These are phyloP conservation scores for Sebastiscus tertius DNA, from an alignment of 2,797 vertebrate genomes.

Conservation along the genomic window DNA sequence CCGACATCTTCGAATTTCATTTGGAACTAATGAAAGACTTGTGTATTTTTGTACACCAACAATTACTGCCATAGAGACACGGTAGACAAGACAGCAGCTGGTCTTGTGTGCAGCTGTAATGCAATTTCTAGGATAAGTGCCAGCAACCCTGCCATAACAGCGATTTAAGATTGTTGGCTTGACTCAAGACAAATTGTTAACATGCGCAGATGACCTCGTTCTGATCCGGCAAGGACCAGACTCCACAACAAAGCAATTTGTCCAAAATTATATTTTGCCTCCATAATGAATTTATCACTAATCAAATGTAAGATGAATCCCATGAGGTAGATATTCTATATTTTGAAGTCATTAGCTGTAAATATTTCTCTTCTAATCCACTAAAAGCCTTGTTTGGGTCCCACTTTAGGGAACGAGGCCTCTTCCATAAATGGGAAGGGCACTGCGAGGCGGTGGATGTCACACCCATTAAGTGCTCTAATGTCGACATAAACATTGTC, in stretches of 20 bases:
- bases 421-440: neutral
- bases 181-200: conserved; percentile 41
- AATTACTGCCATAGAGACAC: neutral
- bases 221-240: conserved; percentile 30
- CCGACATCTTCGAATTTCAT: conserved; percentile 10
- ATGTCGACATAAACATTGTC: conserved; percentile 63
- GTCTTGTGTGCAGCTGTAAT: conserved; percentile 24
- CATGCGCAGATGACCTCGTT: conserved; percentile 22
- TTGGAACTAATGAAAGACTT: neutral
- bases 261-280: conserved; percentile 16
- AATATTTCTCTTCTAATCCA: conserved; percentile 42
- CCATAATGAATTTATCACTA: neutral
- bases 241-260: neutral
- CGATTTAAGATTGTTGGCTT: conserved; percentile 44
- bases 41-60: neutral
- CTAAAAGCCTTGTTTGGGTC: conserved; percentile 54
- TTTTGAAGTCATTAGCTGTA: conserved; percentile 7
- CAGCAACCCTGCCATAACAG: conserved; percentile 18
- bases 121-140: conserved; percentile 31
- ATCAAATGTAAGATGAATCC: conserved; percentile 13
- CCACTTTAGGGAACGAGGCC: conserved; percentile 32
- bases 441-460: conserved; percentile 39
- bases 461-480: conserved; percentile 55
- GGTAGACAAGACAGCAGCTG: conserved; percentile 5
- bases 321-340: neutral